phyloP scores from a whole-genome alignment of 1,140 invertebrate species.

The Cotesia glomerata region DNA sequence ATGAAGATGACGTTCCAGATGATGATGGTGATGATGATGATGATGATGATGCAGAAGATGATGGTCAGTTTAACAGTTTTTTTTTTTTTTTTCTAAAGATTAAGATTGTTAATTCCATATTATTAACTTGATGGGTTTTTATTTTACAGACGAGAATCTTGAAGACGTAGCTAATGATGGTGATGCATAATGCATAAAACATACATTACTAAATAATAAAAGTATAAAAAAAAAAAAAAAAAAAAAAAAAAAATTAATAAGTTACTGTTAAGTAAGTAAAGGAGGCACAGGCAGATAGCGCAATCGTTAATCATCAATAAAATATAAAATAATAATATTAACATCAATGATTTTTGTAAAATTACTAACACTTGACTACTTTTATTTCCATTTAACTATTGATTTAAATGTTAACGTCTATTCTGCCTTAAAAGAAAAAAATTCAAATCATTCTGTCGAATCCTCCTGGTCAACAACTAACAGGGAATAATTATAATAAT shows the following conservation, averaged over 20 bases:
- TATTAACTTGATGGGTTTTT: neutral
- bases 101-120: conserved; percentile 3
- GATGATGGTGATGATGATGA: conserved; percentile 73
- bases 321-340: conserved; percentile 51
- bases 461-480: conserved; percentile 48
- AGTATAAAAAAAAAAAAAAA: conserved; percentile 49
- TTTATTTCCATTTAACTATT: conserved; percentile 64
- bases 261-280: conserved; percentile 58
- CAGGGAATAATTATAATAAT: conserved; percentile 36
- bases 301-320: conserved; percentile 53
- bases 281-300: conserved; percentile 48
- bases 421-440: conserved; percentile 33
- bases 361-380: conserved; percentile 15
- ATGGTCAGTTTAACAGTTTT: conserved; percentile 54
- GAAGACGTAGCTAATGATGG: too few species aligned
- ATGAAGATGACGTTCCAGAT: conserved; percentile 71
- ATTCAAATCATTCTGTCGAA: conserved; percentile 43
- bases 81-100: neutral
- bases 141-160: too few species aligned
- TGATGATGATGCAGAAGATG: conserved; percentile 72
- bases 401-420: conserved; percentile 59
- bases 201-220: conserved; percentile 48
- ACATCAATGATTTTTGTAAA: too few species aligned
- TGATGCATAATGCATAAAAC: conserved; percentile 64
- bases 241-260: conserved; percentile 43